Base-by-base conservation (phyloP, 2,888 invertebrate genomes). In the Craniophora ligustri region DNA sequence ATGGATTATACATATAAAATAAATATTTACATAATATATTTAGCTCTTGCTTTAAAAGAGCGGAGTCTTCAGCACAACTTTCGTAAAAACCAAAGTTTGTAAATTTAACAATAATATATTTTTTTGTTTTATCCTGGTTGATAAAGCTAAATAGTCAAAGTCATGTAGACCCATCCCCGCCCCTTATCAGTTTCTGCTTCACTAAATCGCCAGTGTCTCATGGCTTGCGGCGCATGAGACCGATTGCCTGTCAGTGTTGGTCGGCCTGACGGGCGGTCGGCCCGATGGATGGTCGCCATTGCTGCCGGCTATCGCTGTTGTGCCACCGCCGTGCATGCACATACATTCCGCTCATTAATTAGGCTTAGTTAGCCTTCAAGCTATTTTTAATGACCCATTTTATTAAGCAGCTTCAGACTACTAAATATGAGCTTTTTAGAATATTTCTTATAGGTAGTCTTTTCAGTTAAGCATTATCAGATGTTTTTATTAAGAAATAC, bases 271-370 rank as follows among this genome's bases (percentile, higher is more conserved):
- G 21, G 44, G 38, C 47, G 41, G 32, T 59, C 28, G 53, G 26
- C 16, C 49, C 42, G 42, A 54, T 40, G 23, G 32, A 62, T 61
- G 1, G 19, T 45, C 11, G 16, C 46, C 46, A 16, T 54, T 40
- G 3, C 32, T 32, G 21, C 32, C 35, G 16, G 10, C n/a, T 14
- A 18, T 36, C 28, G 16, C 34, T 38, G 36, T 15, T 14, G 8
- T 5, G 31, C 11, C 11, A 10, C 15, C 54, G 32, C 41, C 32
- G n/a, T 45, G 31, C 6, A 18, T 19, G 23, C 5, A 5, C 6
- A 45, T 53, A 38, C 13, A 36, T 31, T 16, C 5, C 19, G 7
- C 5, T 13, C n/a, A 18, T 28, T 45, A 32, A 53, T 54, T 46
- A 46, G 32, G 11, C 30, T 26, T 26, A 26, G 26, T 1, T 2